phyloP scores from a whole-genome alignment of 2,113 vertebrate genomes.

The Suricata suricatta region DNA sequence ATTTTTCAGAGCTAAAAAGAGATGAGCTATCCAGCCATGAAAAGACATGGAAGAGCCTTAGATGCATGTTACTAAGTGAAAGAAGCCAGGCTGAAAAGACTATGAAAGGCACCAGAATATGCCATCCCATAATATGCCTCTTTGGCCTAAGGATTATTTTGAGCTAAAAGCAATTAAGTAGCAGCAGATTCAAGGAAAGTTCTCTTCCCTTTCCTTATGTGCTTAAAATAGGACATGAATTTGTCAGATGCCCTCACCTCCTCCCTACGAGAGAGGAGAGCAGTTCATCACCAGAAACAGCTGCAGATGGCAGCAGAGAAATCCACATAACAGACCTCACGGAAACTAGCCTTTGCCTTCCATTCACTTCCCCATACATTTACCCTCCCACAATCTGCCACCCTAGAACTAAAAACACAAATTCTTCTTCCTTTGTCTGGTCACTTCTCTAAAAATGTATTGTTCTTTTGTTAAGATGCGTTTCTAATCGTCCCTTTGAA shows the following conservation, averaged over 20 bases:
- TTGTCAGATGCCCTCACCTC: neutral
- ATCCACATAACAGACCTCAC: neutral
- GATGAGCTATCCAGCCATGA: neutral
- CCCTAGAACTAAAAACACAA: constrained; percentile 9
- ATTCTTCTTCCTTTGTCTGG: neutral
- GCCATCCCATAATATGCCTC: neutral
- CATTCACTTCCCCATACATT: neutral
- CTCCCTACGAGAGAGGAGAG: neutral
- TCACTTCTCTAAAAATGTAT: neutral
- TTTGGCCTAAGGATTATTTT: neutral
- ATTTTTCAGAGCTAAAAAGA: neutral
- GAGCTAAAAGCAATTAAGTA: neutral
- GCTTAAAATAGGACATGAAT: neutral
- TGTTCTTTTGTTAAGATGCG: neutral
- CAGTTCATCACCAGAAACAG: neutral
- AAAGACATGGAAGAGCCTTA: neutral
- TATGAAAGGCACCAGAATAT: neutral
- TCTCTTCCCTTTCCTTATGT: neutral
- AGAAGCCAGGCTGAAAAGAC: neutral
- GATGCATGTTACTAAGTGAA: neutral
- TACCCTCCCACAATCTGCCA: neutral
- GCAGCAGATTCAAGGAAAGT: neutral
- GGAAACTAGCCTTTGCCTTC: neutral
- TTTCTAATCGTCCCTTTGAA: neutral
- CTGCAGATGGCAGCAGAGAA: neutral